phyloP scores from a whole-genome alignment of 2,797 vertebrate species.

The Amblyraja radiata region DNA sequence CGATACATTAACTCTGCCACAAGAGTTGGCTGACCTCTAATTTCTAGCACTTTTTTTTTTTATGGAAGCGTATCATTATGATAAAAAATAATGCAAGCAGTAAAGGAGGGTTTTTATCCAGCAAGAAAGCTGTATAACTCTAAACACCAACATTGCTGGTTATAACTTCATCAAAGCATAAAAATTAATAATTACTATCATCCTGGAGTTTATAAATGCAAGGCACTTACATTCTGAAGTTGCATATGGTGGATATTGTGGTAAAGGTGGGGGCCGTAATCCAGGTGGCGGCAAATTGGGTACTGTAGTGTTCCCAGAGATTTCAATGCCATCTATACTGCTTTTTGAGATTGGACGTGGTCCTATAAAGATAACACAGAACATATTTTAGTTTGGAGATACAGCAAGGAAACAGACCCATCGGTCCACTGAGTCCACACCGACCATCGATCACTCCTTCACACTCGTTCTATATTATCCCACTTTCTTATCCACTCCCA shows the following conservation, averaged over 20 bases:
- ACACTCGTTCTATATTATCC: too few species aligned
- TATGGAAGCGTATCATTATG: background rate
- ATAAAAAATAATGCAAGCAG: background rate
- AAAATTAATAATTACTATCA: background rate
- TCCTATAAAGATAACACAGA: conserved; percentile 57
- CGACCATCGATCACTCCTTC: too few species aligned
- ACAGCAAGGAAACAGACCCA: too few species aligned
- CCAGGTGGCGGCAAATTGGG: conserved; percentile 63
- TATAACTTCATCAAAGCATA: background rate
- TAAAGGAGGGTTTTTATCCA: background rate
- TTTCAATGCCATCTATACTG: conserved; percentile 80
- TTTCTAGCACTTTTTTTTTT: too few species aligned
- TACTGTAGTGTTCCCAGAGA: conserved; percentile 65
- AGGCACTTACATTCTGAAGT: conserved; percentile 88
- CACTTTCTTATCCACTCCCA: too few species aligned
- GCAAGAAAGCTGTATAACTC: background rate
- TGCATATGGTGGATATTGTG: conserved; percentile 88
- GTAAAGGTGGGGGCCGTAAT: conserved; percentile 66
- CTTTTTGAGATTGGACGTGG: conserved; percentile 78
- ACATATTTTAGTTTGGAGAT: conserved; percentile 16
- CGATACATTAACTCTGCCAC: too few species aligned
- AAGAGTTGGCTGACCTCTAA: too few species aligned
- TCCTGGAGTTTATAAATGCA: conserved; percentile 26
- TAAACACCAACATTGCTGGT: background rate
- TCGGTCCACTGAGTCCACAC: too few species aligned